phyloP scores from a whole-genome alignment of 2,888 invertebrate genomes.

The Rugalucina vietnamica region DNA sequence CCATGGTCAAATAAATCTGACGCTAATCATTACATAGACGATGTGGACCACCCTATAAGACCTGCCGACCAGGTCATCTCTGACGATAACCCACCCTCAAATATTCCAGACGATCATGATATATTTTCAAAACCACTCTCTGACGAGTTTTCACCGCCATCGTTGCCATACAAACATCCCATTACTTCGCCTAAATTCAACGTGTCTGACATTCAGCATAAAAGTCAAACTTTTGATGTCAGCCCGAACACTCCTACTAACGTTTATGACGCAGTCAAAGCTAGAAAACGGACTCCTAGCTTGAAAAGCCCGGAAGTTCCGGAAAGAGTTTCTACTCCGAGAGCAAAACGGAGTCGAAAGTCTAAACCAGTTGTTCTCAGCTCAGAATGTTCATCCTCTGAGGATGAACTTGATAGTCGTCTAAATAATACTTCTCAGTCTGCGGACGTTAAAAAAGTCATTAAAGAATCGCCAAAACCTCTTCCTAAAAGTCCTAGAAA shows the following conservation, averaged over 20 bases:
- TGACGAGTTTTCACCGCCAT: conserved; percentile 62
- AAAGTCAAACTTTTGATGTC: conserved; percentile 7
- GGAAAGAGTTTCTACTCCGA: background rate
- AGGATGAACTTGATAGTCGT: conserved; percentile 43
- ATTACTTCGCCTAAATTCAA: conserved; percentile 45
- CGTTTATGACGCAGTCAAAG: conserved; percentile 39
- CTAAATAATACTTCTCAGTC: conserved; percentile 27
- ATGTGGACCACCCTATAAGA: conserved; percentile 38
- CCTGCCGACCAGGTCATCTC: conserved; percentile 51
- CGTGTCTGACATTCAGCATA: conserved; percentile 34
- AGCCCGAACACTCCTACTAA: conserved; percentile 13
- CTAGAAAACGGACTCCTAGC: conserved; percentile 30
- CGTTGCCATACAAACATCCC: conserved; percentile 37
- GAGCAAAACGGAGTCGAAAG: background rate
- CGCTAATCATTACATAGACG: conserved; percentile 52
- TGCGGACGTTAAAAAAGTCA: conserved; percentile 6
- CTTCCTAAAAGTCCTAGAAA: conserved; percentile 46
- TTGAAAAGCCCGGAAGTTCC: conserved; percentile 11
- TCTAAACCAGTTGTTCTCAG: background rate
- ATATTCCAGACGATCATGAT: conserved; percentile 42
- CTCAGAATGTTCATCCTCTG: conserved; percentile 19
- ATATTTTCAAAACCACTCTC: conserved; percentile 50
- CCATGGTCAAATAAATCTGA: conserved; percentile 56
- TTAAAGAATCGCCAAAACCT: conserved; percentile 43
- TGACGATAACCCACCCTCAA: conserved; percentile 48